These are phyloP conservation scores for Ciconia boyciana DNA, from an alignment of 2,113 vertebrate species.

Conservation along the genomic window DNA sequence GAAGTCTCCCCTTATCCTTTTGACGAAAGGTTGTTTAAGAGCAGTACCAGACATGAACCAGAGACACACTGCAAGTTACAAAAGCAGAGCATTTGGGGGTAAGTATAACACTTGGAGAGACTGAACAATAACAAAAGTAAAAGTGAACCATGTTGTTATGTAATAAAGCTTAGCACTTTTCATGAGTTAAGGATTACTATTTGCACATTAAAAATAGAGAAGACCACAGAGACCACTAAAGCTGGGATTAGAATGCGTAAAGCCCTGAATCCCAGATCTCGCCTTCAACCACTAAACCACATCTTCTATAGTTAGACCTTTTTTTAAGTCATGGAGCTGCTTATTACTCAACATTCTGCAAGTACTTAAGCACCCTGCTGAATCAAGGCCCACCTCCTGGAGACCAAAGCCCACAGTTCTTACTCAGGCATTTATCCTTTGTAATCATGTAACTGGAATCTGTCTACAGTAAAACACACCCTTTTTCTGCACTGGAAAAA, in stretches of 20 bases:
- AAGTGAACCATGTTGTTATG: slow-evolving; percentile 45
- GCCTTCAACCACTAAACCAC: slow-evolving; percentile 58
- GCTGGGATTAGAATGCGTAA: slow-evolving; percentile 16
- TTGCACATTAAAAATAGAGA: slow-evolving; percentile 52
- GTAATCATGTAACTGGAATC: not conserved
- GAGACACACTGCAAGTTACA: not conserved
- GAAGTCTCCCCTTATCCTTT: not conserved
- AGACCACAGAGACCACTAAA: slow-evolving; percentile 60
- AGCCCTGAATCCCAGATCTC: slow-evolving; percentile 27
- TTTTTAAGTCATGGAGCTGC: slow-evolving; percentile 11
- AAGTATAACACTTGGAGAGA: not conserved
- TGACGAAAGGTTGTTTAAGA: not conserved
- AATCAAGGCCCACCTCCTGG: slow-evolving; percentile 8
- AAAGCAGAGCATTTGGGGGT: slow-evolving; percentile 9
- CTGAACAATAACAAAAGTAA: slow-evolving; percentile 52
- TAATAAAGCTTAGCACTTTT: slow-evolving; percentile 41
- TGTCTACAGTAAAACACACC: not conserved
- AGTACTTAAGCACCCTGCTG: slow-evolving; percentile 29
- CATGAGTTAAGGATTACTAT: slow-evolving; percentile 41
- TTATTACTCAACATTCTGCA: slow-evolving; percentile 41
- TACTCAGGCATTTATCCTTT: not conserved
- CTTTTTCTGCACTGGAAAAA: not conserved
- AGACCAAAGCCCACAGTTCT: not conserved
- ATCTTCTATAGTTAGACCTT: slow-evolving; percentile 37
- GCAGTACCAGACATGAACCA: not conserved